Evolutionary conservation across 1,140 invertebrate species (phyloP), one percentile per base, ranked within the genome.

Genomic region (Elysia chlorotica): DNA sequence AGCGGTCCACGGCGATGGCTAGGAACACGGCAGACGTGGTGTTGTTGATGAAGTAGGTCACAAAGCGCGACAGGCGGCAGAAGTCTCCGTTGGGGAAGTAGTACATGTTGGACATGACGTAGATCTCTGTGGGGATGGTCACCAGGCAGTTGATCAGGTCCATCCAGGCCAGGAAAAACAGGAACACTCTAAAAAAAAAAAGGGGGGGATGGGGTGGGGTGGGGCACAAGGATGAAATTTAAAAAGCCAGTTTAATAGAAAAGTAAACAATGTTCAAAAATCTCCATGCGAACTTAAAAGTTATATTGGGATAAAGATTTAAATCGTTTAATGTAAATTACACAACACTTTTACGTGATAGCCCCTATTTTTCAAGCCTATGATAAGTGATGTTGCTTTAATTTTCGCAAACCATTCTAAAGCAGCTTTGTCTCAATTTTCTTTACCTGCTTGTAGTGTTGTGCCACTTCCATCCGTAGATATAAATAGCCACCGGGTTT

Each of bases 1-100:
- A 85, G 21, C 83, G 65, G 63, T 85, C 83, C 31, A 80, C 68
- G 31, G 82, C 78, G 33, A 85, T 85, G 37, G 80, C 57, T 4
- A 85, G 69, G 14, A 85, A 67, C 21, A 81, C 70, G 0, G 76
- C 59, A 17, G 76, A 65, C 14, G 78, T 77, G n/a, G 79, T 74
- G 41, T 79, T 76, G 35, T 74, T 79, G 37, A 79, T 78, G 65
- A 80, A 77, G 71, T 78, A 83, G 21, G 77, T 76, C 10, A 79
- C 67, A 63, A 81, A 82, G n/a, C 81, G 54, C 2, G 78, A 74
- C 10, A 81, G 65, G 53, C 78, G 79, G 56, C 83, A 85, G 25
- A 79, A 67, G 14, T 70, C 61, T 35, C 76, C 74, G n/a, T 73
- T 78, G 17, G 75, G 74, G 56, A 82, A 82, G 17, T 71, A 78